Evolutionary conservation across 1,140 invertebrate species (phyloP), one percentile per base, ranked within the genome.

Genomic region (Chironomus tepperi): DNA sequence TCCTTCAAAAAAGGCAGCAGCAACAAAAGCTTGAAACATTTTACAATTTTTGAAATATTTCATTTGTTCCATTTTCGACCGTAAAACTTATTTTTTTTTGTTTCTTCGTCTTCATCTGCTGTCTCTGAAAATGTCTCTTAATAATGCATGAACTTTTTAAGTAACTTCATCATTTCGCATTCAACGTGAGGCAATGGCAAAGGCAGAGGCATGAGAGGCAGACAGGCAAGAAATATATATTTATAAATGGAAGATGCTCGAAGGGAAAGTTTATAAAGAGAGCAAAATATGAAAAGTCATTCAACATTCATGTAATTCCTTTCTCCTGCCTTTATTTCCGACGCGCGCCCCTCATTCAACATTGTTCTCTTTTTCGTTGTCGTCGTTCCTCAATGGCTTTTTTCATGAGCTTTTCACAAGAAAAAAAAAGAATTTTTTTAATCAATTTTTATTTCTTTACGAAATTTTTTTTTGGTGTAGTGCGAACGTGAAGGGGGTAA

Each of bases 241-340:
- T 34, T 34, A 34, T 47, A 10, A 47, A 47, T 15, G 43, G 43
- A 9, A 47, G 15, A 15, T 47, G 8, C 15, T 10, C 43, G 43
- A 47, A 47, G 15, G 43, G 15, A 47, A 47, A 47, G 43, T 34
- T 34, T 34, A 34, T 34, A 34, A 34, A 34, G 24, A 47, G 43
- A 47, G 15, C 8, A 47, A 47, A 47, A 47, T 47, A 47, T 47
- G 43, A 47, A 47, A 47, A 47, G 43, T 47, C 43, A 47, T 47
- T 47, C 43, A 47, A 47, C 43, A 47, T 47, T 47, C 43, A 47
- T 47, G 43, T 47, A 47, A 47, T 47, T 47, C 43, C 43, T 47
- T 15, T 47, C 43, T 15, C 8, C 15, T 10, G 2, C 15, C 7
- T 47, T 47, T 47, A 47, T 47, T 47, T 47, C 43, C 43, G 43